These are phyloP conservation scores for Pantherophis guttatus DNA, from an alignment of 2,113 vertebrate genomes.

Conservation along the genomic window DNA sequence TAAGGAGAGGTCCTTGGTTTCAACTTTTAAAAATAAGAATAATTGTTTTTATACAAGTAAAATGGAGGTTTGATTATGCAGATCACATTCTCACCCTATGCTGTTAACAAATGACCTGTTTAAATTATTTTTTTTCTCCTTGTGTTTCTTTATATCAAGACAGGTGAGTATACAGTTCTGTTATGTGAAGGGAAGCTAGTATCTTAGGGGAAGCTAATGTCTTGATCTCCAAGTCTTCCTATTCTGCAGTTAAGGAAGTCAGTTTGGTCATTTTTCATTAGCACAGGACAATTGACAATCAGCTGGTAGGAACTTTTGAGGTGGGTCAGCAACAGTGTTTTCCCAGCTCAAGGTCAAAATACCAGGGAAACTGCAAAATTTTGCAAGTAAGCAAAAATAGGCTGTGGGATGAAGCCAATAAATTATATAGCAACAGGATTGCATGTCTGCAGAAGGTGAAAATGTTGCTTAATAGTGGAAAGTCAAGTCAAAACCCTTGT, in stretches of 20 bases:
- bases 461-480: background rate
- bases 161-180: background rate
- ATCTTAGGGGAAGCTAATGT: background rate
- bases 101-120: background rate
- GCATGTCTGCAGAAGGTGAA: background rate
- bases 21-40: background rate
- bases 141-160: background rate
- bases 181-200: background rate
- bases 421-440: background rate
- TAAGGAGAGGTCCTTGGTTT: background rate
- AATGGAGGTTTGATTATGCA: background rate
- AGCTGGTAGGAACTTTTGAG: background rate
- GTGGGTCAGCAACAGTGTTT: background rate
- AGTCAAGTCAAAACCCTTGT: background rate
- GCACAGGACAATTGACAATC: background rate
- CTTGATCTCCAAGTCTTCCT: background rate
- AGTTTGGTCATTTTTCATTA: background rate
- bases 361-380: background rate
- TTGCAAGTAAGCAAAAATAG: background rate
- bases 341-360: background rate
- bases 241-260: background rate
- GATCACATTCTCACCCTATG: background rate
- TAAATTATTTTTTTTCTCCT: background rate
- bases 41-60: background rate
- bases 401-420: background rate